A percentile compares a stretch with the other conserved stretches of the same genome.
Conservation (phyloP, 2,113 vertebrate species). For the Varanus salvator region DNA sequence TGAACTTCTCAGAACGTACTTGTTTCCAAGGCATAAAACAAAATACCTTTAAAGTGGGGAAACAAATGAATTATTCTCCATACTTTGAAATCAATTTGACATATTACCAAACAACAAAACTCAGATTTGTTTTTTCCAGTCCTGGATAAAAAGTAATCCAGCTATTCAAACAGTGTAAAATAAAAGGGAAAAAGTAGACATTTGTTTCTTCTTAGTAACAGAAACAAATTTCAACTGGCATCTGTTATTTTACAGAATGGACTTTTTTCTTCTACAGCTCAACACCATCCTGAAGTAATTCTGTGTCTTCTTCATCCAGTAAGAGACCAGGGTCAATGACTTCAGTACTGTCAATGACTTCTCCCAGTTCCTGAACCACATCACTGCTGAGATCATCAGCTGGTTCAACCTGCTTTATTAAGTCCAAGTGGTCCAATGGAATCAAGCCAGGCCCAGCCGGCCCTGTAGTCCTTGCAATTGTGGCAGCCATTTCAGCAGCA, state of each 20-base stretch:
- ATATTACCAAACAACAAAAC: conserved; percentile 47
- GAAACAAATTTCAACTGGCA: conserved; percentile 58
- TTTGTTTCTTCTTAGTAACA: conserved; percentile 71
- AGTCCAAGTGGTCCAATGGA: conserved; percentile 81
- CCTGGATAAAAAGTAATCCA: conserved; percentile 73
- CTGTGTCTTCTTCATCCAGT: conserved; percentile 79
- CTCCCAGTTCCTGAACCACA: conserved; percentile 80
- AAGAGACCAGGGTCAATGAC: conserved; percentile 79
- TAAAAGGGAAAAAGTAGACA: conserved; percentile 68
- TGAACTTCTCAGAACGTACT: conserved; percentile 45
- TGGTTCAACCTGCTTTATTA: conserved; percentile 80
- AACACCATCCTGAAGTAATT: conserved; percentile 80
- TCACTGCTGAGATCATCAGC: conserved; percentile 76
- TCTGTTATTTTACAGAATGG: conserved; percentile 44
- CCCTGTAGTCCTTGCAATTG: conserved; percentile 81
- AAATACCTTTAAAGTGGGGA: conserved; percentile 77
- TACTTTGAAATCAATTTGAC: background rate
- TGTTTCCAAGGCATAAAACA: conserved; percentile 45
- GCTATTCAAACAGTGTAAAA: conserved; percentile 81
- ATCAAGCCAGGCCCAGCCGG: conserved; percentile 70
- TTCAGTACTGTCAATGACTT: conserved; percentile 80
- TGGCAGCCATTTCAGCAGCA: conserved; percentile 79
- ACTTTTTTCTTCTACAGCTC: conserved; percentile 77
- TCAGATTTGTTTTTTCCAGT: conserved; percentile 58
- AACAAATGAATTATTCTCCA: conserved; percentile 77